Conservation (phyloP, 2,888 invertebrate genomes). For the Agrilus biguttatus region DNA sequence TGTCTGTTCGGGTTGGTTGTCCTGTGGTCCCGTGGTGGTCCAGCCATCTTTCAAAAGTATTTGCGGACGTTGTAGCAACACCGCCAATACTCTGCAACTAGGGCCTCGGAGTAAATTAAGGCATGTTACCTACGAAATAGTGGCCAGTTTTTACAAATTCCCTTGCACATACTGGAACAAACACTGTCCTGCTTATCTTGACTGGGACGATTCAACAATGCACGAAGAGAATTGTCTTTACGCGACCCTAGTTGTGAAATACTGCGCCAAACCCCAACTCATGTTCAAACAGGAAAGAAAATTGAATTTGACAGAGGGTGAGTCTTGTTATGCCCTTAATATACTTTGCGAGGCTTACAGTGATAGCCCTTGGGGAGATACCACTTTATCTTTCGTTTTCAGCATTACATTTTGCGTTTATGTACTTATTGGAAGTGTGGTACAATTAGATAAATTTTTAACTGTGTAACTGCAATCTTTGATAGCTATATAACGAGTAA, state of each 20-base stretch:
- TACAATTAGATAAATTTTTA: no score
- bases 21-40: conserved; percentile 24
- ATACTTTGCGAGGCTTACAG: no score
- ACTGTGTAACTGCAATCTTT: no score
- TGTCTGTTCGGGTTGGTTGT: conserved; percentile 22
- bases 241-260: conserved; percentile 14
- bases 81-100: background rate
- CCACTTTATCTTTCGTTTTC: no score
- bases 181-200: conserved; percentile 19
- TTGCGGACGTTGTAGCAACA: conserved; percentile 23
- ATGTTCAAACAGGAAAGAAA: conserved; percentile 17
- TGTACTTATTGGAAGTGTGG: no score
- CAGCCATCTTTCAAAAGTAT: conserved; percentile 20
- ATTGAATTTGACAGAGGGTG: conserved; percentile 17
- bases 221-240: conserved; percentile 25
- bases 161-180: conserved; percentile 24
- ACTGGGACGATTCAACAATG: conserved; percentile 20
- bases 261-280: conserved; percentile 19
- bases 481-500: no score
- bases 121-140: conserved; percentile 22
- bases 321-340: background rate
- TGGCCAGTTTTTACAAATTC: conserved; percentile 24
- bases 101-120: conserved; percentile 12
- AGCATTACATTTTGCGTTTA: no score
- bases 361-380: no score